Evolutionary conservation across 2,888 invertebrate species (phyloP).

Genomic region (Suillia variegata): DNA sequence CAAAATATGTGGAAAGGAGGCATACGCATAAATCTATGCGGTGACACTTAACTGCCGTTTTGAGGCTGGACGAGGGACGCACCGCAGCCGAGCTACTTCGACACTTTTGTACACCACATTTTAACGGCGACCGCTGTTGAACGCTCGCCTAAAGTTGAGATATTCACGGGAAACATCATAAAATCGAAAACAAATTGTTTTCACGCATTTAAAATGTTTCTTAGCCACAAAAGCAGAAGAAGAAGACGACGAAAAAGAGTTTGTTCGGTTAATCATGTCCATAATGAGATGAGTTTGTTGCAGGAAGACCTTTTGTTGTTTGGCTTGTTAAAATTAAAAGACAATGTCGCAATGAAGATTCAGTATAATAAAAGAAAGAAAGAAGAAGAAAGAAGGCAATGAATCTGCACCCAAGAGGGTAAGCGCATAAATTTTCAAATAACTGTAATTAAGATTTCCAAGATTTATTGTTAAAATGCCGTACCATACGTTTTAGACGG

Average conservation of each 20-base stretch:
- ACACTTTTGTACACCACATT: too few species aligned
- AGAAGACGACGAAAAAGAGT: background rate
- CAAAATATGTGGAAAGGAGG: conserved; percentile 31
- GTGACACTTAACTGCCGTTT: conserved; percentile 47
- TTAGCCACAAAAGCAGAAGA: background rate
- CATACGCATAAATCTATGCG: conserved; percentile 53
- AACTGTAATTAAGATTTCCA: conserved; percentile 52
- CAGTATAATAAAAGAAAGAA: too few species aligned
- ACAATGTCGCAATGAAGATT: background rate
- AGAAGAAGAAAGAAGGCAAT: too few species aligned
- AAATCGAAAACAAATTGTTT: conserved; percentile 58
- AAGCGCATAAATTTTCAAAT: conserved; percentile 55
- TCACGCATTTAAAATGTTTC: conserved; percentile 53
- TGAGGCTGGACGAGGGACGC: background rate
- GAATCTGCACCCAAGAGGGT: conserved; percentile 54
- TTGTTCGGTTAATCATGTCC: conserved; percentile 10
- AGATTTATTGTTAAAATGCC: conserved; percentile 39
- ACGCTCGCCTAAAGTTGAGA: conserved; percentile 31
- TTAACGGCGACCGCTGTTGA: too few species aligned
- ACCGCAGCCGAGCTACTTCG: too few species aligned
- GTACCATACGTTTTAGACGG: background rate
- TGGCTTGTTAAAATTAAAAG: background rate
- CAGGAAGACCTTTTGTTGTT: conserved; percentile 6
- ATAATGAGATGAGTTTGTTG: background rate
- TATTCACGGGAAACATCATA: conserved; percentile 50